A percentile compares a stretch with the other conserved stretches of the same genome.
phyloP scores from a whole-genome alignment of 2,113 vertebrate species.

The Pardalotus punctatus region DNA sequence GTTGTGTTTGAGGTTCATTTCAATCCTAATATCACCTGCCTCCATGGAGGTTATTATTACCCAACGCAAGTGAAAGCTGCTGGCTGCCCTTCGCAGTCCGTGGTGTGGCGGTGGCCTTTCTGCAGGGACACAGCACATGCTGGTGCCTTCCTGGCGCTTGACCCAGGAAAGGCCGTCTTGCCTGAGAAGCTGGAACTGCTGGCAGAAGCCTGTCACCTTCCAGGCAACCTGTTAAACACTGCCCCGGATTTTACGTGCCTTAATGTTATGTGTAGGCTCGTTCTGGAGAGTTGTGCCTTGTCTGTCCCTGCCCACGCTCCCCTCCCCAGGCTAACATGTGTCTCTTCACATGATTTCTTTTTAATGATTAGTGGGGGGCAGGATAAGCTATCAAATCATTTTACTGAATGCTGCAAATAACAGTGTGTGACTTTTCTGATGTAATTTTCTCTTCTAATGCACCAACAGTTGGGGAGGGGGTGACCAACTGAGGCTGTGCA shows the following conservation, averaged over 20 bases:
- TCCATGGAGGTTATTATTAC: neutral
- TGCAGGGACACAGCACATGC: fast-evolving
- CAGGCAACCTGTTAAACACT: neutral
- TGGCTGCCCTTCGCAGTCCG: neutral
- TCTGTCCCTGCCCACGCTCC: neutral
- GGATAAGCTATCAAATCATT: neutral
- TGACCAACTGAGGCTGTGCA: neutral
- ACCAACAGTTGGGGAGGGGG: neutral
- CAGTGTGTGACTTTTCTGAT: neutral
- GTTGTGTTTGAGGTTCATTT: neutral
- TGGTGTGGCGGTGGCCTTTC: neutral
- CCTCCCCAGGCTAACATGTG: neutral
- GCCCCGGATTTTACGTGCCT: neutral
- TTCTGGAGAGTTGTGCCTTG: neutral
- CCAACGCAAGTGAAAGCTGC: neutral
- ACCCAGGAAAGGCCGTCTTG: fast-evolving
- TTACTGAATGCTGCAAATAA: neutral
- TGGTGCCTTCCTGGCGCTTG: fast-evolving
- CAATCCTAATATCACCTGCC: neutral
- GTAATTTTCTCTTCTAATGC: neutral
- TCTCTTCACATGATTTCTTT: neutral
- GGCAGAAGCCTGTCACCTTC: neutral
- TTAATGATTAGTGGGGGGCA: neutral
- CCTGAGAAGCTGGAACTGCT: neutral
- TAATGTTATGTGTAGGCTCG: fast-evolving